Base-by-base conservation (phyloP, 2,888 invertebrate species). In the Monochamus alternatus region DNA sequence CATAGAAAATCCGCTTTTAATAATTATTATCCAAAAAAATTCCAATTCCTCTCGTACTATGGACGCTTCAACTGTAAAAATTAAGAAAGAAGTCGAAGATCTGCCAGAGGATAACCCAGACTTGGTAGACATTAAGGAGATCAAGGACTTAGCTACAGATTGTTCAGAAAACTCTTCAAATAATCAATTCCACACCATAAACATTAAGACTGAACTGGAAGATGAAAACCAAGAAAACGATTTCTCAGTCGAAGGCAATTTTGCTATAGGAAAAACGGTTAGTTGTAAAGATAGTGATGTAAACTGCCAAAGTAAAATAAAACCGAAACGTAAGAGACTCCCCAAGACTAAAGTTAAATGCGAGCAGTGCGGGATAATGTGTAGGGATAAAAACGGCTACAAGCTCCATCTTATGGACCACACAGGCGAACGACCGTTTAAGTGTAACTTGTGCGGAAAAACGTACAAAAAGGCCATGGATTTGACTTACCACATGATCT, bases 401-500 rank as follows among this genome's bases (percentile, higher is more conserved):
- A 64, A 64, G 47, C 14, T 64, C 7, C 64, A 64, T 47, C n/a
- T 55, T 1, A 55, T 55, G 55, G n/a, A 55, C 7, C 64, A 44
- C 3, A 44, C 44, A 9, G 64, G 64, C 5, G 47, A 64, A 8
- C 31, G 64, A 3, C 64, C 64, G 22, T 64, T 64, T 30, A 64
- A 64, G 30, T 64, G 64, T 10, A 43, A 44, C 8, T 7, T 44
- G 14, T 44, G 47, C 47, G 47, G 22, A 7, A 64, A 47, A 44
- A 22, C 64, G 9, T 64, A 47, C 30, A 64, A 64, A 44, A 47
- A 44, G 4, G 14, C 43, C 14, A 47, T 47, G 14, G 64, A 47
- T 10, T 47, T 64, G 44, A 9, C 44, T 5, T 64, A 47, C 12
- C 64, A 64, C 22, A 64, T 22, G 64, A 64, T 22, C 14, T 43